These are phyloP conservation scores for Sarcophaga caerulescens DNA, from an alignment of 2,888 invertebrate species.

Conservation along the genomic window DNA sequence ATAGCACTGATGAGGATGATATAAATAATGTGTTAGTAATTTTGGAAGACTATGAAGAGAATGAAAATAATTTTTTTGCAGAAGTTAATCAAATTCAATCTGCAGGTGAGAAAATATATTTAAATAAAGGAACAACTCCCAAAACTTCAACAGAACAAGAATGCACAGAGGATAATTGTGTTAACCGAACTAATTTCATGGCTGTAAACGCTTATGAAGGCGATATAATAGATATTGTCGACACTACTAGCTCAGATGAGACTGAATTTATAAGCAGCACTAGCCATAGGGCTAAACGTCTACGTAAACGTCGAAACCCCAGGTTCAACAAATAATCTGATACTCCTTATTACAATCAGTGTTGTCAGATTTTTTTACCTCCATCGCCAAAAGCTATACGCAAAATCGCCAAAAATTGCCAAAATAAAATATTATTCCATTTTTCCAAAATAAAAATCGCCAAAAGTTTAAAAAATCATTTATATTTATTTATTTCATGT, in stretches of 20 bases:
- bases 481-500: too few species aligned
- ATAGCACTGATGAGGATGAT: too few species aligned
- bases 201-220: slow-evolving; percentile 75
- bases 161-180: slow-evolving; percentile 73
- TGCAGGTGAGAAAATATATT: not conserved
- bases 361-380: too few species aligned
- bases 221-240: too few species aligned
- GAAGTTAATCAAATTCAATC: not conserved
- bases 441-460: too few species aligned
- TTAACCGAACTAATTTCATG: slow-evolving; percentile 81
- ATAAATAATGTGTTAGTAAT: too few species aligned
- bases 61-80: too few species aligned
- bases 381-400: too few species aligned
- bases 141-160: not conserved
- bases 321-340: slow-evolving; percentile 75
- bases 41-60: too few species aligned
- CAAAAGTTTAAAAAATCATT: too few species aligned
- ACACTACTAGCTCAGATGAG: slow-evolving; percentile 69
- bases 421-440: too few species aligned
- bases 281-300: slow-evolving; percentile 80
- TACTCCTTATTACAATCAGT: slow-evolving; percentile 68
- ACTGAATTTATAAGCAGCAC: slow-evolving; percentile 63
- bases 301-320: slow-evolving; percentile 83
- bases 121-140: slow-evolving; percentile 11
- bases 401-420: too few species aligned